Percentiles rank a stretch among this genome's conserved stretches.
Conservation (phyloP, 2,888 invertebrate genomes). For the Leptogaster cylindrica region DNA sequence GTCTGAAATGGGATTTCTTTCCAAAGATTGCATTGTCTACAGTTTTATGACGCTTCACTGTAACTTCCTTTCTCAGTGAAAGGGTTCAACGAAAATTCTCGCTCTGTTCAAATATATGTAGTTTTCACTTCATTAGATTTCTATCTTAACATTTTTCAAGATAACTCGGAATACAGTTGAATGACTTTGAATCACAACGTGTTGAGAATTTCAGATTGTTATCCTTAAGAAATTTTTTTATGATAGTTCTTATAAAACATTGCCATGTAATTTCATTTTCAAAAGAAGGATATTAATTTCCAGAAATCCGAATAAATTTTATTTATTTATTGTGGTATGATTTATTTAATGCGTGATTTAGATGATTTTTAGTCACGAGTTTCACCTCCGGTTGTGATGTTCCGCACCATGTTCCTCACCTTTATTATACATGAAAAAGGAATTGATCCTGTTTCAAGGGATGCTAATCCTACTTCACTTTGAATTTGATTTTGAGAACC, state of each 20-base stretch:
- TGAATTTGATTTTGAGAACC: slow-evolving; percentile 26
- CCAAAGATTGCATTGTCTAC: slow-evolving; percentile 4
- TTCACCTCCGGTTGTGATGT: too few relatives aligned
- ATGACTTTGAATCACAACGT: too few relatives aligned
- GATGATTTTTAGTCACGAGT: background rate
- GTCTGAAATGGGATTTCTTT: background rate
- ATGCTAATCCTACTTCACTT: slow-evolving; percentile 26
- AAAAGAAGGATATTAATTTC: background rate
- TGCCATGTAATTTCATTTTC: background rate
- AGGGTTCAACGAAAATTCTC: background rate
- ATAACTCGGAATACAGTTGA: too few relatives aligned
- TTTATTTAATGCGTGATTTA: too few relatives aligned
- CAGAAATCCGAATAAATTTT: too few relatives aligned
- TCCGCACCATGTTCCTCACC: too few relatives aligned
- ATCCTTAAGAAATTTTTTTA: too few relatives aligned
- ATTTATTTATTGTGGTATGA: too few relatives aligned
- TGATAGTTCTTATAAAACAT: slow-evolving; percentile 12
- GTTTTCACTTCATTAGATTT: slow-evolving; percentile 37
- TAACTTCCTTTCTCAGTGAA: background rate
- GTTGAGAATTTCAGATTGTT: too few relatives aligned
- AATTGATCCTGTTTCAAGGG: background rate
- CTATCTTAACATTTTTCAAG: slow-evolving; percentile 21
- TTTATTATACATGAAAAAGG: too few relatives aligned
- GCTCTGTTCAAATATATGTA: slow-evolving; percentile 24
- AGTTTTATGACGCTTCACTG: slow-evolving; percentile 5